Conservation (phyloP, 92 coral and sea anemone genomes). For the Actinostola sp. region DNA sequence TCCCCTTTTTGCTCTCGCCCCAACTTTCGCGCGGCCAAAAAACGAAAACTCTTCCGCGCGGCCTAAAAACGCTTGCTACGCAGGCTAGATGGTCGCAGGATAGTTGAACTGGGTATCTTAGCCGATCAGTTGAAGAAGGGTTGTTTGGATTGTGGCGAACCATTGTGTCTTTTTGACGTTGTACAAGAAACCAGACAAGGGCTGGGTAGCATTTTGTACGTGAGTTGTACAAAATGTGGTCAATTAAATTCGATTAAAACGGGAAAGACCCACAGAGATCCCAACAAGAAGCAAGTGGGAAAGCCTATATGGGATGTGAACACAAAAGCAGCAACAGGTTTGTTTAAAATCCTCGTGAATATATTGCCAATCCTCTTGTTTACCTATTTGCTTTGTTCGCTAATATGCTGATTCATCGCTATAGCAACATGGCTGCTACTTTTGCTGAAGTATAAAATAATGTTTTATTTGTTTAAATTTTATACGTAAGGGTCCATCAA, state of each 20-base stretch:
- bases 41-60: no score
- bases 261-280: conserved; percentile 24
- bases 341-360: neutral
- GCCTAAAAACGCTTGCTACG: no score
- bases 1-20: no score
- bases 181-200: conserved; percentile 13
- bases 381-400: conserved; percentile 7
- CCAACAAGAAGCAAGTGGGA: conserved; percentile 15
- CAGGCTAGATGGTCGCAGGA: conserved; percentile 54
- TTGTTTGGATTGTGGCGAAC: conserved; percentile 31
- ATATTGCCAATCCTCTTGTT: neutral
- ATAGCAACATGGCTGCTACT: neutral
- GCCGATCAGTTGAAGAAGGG: conserved; percentile 40
- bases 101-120: conserved; percentile 46
- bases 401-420: neutral
- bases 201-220: conserved; percentile 14
- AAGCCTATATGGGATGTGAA: conserved; percentile 35
- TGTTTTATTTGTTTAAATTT: conserved; percentile 1
- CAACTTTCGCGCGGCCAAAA: no score
- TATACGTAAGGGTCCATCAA: conserved; percentile 12
- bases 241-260: neutral
- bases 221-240: conserved; percentile 14
- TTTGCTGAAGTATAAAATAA: neutral
- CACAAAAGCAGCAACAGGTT: conserved; percentile 52
- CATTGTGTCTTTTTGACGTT: conserved; percentile 1